Evolutionary conservation across 2,888 invertebrate species (phyloP).

Genomic region (Ichneumoninae sp.): DNA sequence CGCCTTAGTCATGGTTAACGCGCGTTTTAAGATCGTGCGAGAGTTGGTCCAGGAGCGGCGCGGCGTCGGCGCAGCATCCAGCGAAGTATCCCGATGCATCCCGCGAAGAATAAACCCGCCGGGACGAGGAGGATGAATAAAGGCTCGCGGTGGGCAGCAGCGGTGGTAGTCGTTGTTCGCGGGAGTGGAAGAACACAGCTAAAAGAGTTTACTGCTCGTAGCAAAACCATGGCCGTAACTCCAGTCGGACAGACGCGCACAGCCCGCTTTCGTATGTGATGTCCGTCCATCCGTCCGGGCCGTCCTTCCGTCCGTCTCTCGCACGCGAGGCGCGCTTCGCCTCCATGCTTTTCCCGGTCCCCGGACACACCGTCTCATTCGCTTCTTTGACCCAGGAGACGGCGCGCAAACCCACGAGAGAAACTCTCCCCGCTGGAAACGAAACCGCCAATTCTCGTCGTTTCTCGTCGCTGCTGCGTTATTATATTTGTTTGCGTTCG

Average conservation of each 20-base stretch:
- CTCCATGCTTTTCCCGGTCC: conserved; percentile 26
- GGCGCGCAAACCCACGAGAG: neutral
- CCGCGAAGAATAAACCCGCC: conserved; percentile 30
- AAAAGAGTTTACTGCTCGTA: conserved; percentile 75
- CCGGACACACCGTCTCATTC: conserved; percentile 71
- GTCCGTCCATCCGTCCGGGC: conserved; percentile 62
- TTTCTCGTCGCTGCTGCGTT: conserved; percentile 60
- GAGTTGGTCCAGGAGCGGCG: conserved; percentile 15
- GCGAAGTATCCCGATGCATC: conserved; percentile 11
- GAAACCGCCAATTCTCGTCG: conserved; percentile 45
- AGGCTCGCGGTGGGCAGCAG: neutral
- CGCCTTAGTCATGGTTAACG: conserved; percentile 57
- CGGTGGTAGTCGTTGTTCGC: conserved; percentile 13
- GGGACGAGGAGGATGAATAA: conserved; percentile 39
- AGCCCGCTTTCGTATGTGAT: conserved; percentile 52
- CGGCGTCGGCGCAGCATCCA: neutral
- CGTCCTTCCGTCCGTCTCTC: conserved; percentile 60
- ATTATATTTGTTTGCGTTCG: conserved; percentile 76
- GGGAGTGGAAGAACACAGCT: conserved; percentile 54
- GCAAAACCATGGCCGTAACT: conserved; percentile 79
- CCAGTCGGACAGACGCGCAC: conserved; percentile 66
- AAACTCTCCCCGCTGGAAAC: neutral
- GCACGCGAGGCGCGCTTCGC: conserved; percentile 61
- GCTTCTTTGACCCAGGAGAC: conserved; percentile 63
- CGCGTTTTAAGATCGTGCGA: conserved; percentile 57